Percentiles rank a stretch among this genome's conserved stretches.
Conservation (phyloP, 1,140 invertebrate genomes). For the Paracyclopina nana region DNA sequence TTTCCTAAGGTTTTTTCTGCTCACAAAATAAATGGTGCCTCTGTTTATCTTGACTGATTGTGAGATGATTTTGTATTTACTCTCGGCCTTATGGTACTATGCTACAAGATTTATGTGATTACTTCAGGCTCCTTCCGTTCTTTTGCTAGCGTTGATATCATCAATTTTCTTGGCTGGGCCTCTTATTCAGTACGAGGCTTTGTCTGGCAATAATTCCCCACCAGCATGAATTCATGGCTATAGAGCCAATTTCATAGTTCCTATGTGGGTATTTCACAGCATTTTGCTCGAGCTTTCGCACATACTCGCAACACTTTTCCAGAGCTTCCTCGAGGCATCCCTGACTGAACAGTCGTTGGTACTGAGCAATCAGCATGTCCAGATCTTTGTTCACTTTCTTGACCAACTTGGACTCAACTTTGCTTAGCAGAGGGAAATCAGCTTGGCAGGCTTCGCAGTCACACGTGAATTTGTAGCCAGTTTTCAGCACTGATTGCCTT, state of each 20-base stretch:
- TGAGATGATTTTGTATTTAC: too few relatives aligned
- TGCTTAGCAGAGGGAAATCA: background rate
- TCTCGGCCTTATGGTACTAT: too few relatives aligned
- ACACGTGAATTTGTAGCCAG: background rate
- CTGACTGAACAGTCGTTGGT: background rate
- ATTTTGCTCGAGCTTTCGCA: background rate
- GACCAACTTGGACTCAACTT: background rate
- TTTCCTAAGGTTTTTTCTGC: too few relatives aligned
- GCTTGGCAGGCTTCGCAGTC: background rate
- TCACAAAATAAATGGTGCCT: too few relatives aligned
- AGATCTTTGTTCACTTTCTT: background rate
- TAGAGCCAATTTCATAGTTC: background rate
- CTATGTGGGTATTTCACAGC: background rate
- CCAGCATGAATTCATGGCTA: background rate
- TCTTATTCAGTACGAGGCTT: too few relatives aligned
- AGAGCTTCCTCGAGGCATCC: background rate
- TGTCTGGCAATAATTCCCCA: conserved; percentile 1
- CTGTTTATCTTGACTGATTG: too few relatives aligned
- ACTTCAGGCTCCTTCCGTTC: too few relatives aligned
- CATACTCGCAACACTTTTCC: background rate
- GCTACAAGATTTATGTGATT: too few relatives aligned
- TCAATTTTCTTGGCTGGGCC: too few relatives aligned
- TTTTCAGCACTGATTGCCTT: background rate
- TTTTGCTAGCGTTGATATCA: too few relatives aligned
- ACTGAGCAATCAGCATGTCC: background rate